Base-by-base conservation (phyloP, 1,140 invertebrate species). In the Ylistrum balloti region DNA sequence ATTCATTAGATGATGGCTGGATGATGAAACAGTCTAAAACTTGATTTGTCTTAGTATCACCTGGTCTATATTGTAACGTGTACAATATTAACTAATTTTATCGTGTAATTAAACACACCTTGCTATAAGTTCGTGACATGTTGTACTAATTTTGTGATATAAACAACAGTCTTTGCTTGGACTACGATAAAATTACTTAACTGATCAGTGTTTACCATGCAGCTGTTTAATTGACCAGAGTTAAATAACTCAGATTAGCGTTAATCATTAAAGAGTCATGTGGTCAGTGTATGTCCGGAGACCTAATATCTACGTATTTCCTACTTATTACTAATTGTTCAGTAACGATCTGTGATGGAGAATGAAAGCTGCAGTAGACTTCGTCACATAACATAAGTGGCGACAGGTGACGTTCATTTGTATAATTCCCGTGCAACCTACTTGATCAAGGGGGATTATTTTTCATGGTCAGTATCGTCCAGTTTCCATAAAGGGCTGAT, bases 401-500 rank as follows among this genome's bases (percentile, higher is more conserved):
- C 56, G 56, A 74, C 56, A 74, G 56, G 56, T 74, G 56, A 74
- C 56, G 56, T 74, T 22, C 56, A 74, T 74, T 74, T 74, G 56
- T 74, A n/a, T 74, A 74, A 74, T 74, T 74, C 56, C 0, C 56
- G 56, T 74, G 56, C 56, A 74, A 74, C n/a, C 56, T n/a, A 74
- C 56, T 74, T 74, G 56, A 74, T 11, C 56, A n/a, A 74, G 22
- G 28, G 56, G 56, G 56, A 74, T 74, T 74, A 74, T 74, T 74
- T 48, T 74, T 74, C 56, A 74, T 74, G 56, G 56, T 74, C 56
- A 74, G 56, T n/a, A 28, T 74, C 56, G 56, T 1, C 13, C 56
- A 74, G 56, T 74, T 74, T 74, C 56, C 56, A 74, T 74, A 74
- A 74, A 74, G 56, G 56, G 56, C 56, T 74, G 56, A 74, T 74